Evolutionary conservation across 37 sponge, comb jelly and placozoan genomes (phyloP), one percentile per base, ranked within the genome.

Genomic region (Eunapius fragilis): DNA sequence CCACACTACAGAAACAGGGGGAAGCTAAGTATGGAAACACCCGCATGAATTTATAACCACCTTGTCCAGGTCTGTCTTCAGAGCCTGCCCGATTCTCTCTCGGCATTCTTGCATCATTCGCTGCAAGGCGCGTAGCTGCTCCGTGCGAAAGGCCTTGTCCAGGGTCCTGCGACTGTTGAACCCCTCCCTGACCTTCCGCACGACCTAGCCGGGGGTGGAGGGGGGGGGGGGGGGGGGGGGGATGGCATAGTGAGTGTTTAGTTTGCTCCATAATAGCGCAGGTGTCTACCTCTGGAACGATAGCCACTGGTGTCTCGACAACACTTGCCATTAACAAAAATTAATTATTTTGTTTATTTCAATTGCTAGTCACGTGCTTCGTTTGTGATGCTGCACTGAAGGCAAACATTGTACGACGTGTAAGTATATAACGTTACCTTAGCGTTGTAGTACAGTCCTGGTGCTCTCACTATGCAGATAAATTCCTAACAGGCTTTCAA

Each of bases 41-140:
- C 33, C 2, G n/a, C n/a, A n/a, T n/a, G n/a, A 17, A 45, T 24
- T 3, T 22, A n/a, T 26, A 2, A 35, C 33, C 23, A 37, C 14
- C 45, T 37, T 31, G 7, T 77, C 84, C 17, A 91, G 30, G 68
- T 87, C 71, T 11, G 31, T 80, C 78, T 84, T 81, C 47, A 91
- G 68, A 48, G 36, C 82, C 6, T 92, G 91, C 0, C 92, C 45
- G 12, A 95, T 75, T 71, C 73, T 74, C 12, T 85, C 84, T 78
- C 68, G 68, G 47, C 78, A 73, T 28, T 58, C 71, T 45, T 77
- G 68, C 48, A 87, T 24, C 11, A 93, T 38, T 34, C 77, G 69
- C 74, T 77, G 80, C 49, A 93, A n/a, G 26, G 74, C 71, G 49
- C 67, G 75, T 78, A 93, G 82, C 69, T 93, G 91, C 28, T 50